Evolutionary conservation across 2,797 vertebrate genomes (phyloP), one percentile per base, ranked within the genome.

Genomic region (Ptychobarbus kaznakovi): DNA sequence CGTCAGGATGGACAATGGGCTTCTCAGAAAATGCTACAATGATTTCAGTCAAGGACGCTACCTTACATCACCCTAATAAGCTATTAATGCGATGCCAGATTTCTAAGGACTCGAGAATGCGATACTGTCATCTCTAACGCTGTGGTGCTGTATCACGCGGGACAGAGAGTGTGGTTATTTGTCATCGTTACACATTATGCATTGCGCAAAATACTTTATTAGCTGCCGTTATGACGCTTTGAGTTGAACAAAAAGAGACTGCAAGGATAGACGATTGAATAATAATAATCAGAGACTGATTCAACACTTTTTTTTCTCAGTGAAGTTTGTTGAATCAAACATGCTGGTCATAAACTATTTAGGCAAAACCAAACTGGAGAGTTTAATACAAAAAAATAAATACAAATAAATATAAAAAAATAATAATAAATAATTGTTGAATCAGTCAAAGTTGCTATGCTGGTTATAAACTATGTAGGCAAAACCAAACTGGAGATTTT

Each of bases 41-140:
- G 68, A 68, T 78, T 86, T 86, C 49, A 81, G 63, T 74, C 61
- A 75, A 80, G 70, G 56, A 86, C 32, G 4, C 38, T 32, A 38
- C 77, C 61, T 88, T 81, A 87, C 78, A 81, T 84, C 82, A 84
- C 70, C 72, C 49, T 53, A 51, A 56, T 58, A 61, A 69, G 44
- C 56, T 63, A 81, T 77, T 84, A 88, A 84, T 61, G 65, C 3
- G 46, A 86, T 78, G 69, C 80, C 53, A 75, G 22, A 77, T 84
- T 81, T 70, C 76, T 74, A 66, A 68, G 38, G 15, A 28, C 73
- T 68, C 25, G 20, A 76, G 72, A 70, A 79, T 22, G 46, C 22
- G 20, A 69, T 72, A 63, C 51, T 81, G 81, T 84, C 76, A 75
- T 76, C 28, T 68, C 44, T 61, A 68, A 61, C 15, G 3, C 38